Evolutionary conservation across 1,140 invertebrate genomes (phyloP), one percentile per base, ranked within the genome.

Genomic region (Panonychus citri): DNA sequence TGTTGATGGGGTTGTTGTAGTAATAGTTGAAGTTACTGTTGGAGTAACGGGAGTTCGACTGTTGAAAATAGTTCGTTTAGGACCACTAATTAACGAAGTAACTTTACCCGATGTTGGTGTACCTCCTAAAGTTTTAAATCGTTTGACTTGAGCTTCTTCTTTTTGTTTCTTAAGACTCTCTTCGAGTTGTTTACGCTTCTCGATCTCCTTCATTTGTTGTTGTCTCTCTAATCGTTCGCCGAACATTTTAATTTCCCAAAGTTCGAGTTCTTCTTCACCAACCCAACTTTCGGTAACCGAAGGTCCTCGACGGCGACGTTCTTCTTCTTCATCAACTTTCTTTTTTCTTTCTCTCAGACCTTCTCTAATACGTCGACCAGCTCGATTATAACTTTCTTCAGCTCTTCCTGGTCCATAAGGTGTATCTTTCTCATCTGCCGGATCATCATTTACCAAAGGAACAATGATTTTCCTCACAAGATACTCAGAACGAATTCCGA

Each of bases 241-340:
- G 69, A 91, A 96, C 61, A 85, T 83, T 65, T 87, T 86, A 42
- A 96, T 93, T 72, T 96, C 90, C 89, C 90, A 96, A 1, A 96
- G 66, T 67, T 96, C 90, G 24, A 97, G 69, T 65, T 88, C 85
- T 63, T 93, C 87, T 70, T 97, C 91, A 58, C 91, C 85, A 0
- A 93, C 81, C 90, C 91, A 96, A 65, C 85, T 82, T 69, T 96
- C 90, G 7, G 79, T 79, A 8, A 90, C 82, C 71, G 87, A 82
- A 1, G 87, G 87, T 64, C 89, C 84, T 10, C 81, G 85, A 85
- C 8, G 83, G 83, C 72, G 90, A 85, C 1, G 84, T 61, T 49
- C 64, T 57, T 46, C 63, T 50, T 53, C 64, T 40, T 43, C 63
- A 54, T 49, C 63, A 3, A 21, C 19, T 52, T 53, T 64, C 40